These are phyloP conservation scores for Periophthalmodon schlosseri DNA, from an alignment of 2,113 vertebrate genomes.

Conservation along the genomic window DNA sequence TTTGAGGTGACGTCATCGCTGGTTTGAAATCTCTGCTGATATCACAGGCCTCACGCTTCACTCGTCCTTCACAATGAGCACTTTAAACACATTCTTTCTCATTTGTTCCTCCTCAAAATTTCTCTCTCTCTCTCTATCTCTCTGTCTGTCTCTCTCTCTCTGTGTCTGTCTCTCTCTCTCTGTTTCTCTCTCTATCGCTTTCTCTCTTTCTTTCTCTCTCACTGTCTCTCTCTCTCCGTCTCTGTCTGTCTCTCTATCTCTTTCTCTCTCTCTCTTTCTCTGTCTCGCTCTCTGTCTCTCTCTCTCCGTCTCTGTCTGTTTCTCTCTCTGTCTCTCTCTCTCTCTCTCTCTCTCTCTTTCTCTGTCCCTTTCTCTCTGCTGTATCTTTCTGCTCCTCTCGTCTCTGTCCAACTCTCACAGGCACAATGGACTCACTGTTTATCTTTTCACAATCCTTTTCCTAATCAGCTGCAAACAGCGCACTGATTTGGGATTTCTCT, in stretches of 20 bases:
- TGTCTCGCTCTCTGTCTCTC: slow-evolving; percentile 16
- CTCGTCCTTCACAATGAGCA: slow-evolving; percentile 62
- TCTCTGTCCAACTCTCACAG: slow-evolving; percentile 27
- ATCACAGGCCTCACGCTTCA: slow-evolving; percentile 60
- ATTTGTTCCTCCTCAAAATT: slow-evolving; percentile 54
- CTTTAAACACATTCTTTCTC: slow-evolving; percentile 63
- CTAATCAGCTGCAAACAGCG: slow-evolving; percentile 64
- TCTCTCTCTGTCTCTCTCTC: slow-evolving; percentile 11
- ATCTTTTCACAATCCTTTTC: slow-evolving; percentile 54
- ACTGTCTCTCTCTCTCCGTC: slow-evolving; percentile 33
- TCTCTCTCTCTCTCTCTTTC: slow-evolving; percentile 12
- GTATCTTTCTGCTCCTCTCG: slow-evolving; percentile 34
- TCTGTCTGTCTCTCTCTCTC: slow-evolving; percentile 15
- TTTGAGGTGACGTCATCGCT: slow-evolving; percentile 15
- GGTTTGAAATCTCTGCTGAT: slow-evolving; percentile 36
- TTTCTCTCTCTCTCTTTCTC: slow-evolving; percentile 36
- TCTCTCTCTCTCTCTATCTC: slow-evolving; percentile 10
- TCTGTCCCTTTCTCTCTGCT: slow-evolving; percentile 1
- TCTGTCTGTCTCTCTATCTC: slow-evolving; percentile 9
- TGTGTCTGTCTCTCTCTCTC: too few species aligned
- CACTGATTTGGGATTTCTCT: slow-evolving; percentile 22
- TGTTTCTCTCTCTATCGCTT: too few species aligned
- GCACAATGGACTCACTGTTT: slow-evolving; percentile 75
- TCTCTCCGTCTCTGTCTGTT: too few species aligned
- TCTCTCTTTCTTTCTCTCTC: too few species aligned